Evolutionary conservation across 2,797 vertebrate species (phyloP), one percentile per base, ranked within the genome.

Genomic region (Buphagus erythrorhynchus): DNA sequence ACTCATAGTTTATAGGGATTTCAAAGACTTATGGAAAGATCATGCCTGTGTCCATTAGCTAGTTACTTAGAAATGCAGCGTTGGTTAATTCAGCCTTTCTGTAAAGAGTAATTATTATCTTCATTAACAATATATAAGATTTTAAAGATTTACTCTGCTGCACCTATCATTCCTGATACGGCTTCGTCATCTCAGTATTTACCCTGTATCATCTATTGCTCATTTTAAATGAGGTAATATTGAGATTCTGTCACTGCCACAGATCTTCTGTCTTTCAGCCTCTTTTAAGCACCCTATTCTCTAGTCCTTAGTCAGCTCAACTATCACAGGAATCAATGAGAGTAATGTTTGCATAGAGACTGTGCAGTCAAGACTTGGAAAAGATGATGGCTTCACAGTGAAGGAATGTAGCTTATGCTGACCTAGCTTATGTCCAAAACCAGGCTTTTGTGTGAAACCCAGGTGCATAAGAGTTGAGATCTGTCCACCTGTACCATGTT

Each of bases 101-200:
- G 96, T 88, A 95, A 88, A 97, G 86, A 74, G 91, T 95, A 97
- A 94, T 96, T 77, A 96, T 97, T 91, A 95, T 97, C 95, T 96
- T 97, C 96, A 96, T 96, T 95, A 96, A 95, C 88, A 97, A 95
- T 96, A 93, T 96, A 94, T 96, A 95, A 96, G 95, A 93, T 88
- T 97, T 95, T 74, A 97, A 95, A 92, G 86, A 93, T 93, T 88
- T 84, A 71, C 48, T 90, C 89, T 94, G 95, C 91, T 86, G 88
- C 82, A 90, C 73, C 93, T 95, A 12, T 86, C 91, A 90, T 79
- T 40, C 38, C 71, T 76, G 59, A 79, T 93, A 86, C 14, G 1
- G 49, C 43, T 91, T 93, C 59, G 69, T 1, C 42, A 51, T 92
- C 67, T 88, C 73, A 14, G 40, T 94, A 81, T 88, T 91, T 96